Evolutionary conservation across 2,888 invertebrate genomes (phyloP).

Genomic region (Eugnorisma glareosa): DNA sequence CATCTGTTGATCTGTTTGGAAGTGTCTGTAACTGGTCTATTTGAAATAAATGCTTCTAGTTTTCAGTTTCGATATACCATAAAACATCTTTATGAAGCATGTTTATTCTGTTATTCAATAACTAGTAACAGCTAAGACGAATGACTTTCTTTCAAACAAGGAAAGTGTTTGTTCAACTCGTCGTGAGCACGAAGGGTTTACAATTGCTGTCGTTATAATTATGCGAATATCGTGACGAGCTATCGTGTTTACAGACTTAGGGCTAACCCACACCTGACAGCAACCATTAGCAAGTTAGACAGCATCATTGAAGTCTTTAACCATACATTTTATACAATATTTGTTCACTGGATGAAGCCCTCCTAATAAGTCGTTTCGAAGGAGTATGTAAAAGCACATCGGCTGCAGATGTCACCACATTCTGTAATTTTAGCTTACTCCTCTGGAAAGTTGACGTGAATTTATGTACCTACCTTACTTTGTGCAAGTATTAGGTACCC

Average conservation of each 20-base stretch:
- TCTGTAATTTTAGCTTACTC: too few species aligned
- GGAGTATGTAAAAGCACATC: too few species aligned
- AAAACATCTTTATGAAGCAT: neutral
- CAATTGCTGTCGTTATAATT: constrained; percentile 52
- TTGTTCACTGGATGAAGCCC: too few species aligned
- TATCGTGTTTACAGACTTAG: constrained; percentile 46
- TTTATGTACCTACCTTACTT: too few species aligned
- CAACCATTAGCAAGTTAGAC: neutral
- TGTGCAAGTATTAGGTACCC: too few species aligned
- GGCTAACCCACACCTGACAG: constrained; percentile 19
- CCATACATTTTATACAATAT: neutral
- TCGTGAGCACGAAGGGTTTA: constrained; percentile 59
- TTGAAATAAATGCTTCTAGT: neutral
- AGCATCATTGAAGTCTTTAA: neutral
- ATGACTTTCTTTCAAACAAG: constrained; percentile 49
- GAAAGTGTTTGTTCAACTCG: constrained; percentile 42
- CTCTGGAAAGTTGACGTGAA: too few species aligned
- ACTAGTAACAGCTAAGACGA: neutral
- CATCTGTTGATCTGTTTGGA: neutral
- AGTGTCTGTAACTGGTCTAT: neutral
- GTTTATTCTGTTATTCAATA: constrained; percentile 29
- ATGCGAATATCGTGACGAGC: constrained; percentile 57
- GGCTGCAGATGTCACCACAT: too few species aligned
- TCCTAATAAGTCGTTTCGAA: too few species aligned
- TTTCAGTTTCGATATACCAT: neutral